phyloP scores from a whole-genome alignment of 2,888 invertebrate genomes.

The Argynnis bischoffii region DNA sequence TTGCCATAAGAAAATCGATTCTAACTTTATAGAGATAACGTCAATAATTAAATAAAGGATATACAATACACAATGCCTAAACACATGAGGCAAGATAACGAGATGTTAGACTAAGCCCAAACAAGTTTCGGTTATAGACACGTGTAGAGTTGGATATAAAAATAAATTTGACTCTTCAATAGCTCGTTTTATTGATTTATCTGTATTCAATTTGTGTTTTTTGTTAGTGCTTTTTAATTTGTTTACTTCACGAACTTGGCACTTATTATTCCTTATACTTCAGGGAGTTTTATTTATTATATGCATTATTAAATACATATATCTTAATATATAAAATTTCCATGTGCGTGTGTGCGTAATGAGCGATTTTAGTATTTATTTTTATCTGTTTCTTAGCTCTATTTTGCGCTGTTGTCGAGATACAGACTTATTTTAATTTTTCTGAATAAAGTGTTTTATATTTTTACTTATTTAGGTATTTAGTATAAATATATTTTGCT shows the following conservation, averaged over 20 bases:
- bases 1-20: slow-evolving; percentile 12
- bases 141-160: slow-evolving; percentile 45
- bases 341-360: no score
- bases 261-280: not conserved
- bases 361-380: no score
- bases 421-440: no score
- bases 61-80: not conserved
- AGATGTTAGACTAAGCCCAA: slow-evolving; percentile 54
- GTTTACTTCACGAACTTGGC: not conserved
- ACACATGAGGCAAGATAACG: slow-evolving; percentile 42
- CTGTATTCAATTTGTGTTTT: slow-evolving; percentile 18
- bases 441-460: no score
- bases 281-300: not conserved
- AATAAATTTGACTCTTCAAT: slow-evolving; percentile 35
- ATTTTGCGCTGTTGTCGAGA: no score
- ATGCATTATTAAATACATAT: not conserved
- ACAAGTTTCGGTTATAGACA: slow-evolving; percentile 51
- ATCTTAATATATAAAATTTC: not conserved
- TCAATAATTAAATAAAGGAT: not conserved
- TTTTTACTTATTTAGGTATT: no score
- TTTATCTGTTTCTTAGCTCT: no score
- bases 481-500: no score
- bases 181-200: slow-evolving; percentile 33
- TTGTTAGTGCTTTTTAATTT: not conserved
- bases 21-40: not conserved